Evolutionary conservation across 2,888 invertebrate species (phyloP), one percentile per base, ranked within the genome.

Genomic region (Patella pellucida): DNA sequence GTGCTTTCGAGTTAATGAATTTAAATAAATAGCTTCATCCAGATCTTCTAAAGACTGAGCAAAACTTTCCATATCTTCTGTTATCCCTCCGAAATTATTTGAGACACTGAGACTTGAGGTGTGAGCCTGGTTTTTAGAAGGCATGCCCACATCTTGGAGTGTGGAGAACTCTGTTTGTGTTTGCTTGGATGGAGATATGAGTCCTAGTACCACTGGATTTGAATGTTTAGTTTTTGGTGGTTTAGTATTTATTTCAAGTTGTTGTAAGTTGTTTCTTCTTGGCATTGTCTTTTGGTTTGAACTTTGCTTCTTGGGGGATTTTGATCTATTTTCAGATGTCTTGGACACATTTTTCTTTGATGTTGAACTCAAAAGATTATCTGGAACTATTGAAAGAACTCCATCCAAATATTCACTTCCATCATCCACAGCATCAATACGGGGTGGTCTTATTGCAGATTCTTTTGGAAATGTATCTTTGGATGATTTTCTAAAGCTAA

Each of bases 1-100:
- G 23, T 12, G 23, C 23, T 62, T 62, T 62, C 62, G 19, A 23
- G 62, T 23, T 14, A 62, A 62, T 19, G 62, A 19, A 62, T 62
- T 19, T 62, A 62, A 62, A 19, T 62, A 62, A 62, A 62, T 62
- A 19, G 62, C 62, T 14, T 62, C 62, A 62, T 62, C 62, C 9
- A 62, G 23, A 62, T 62, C 62, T 19, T 62, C 62, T 23, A 62
- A 19, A 62, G 62, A 62, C 23, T 62, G 62, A 19, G 62, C 23
- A 62, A 62, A 62, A 62, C 62, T 62, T 19, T 19, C 19, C 62
- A 62, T 62, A 23, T 62, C 62, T 62, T 62, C 12, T 23, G 62
- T 62, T 23, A 23, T 62, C 62, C 14, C 12, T 23, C 19, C 19
- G n/a, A 62, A 23, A 62, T 62, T 19, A 62, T 19, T 23, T 23